Evolutionary conservation across 2,113 vertebrate species (phyloP), one percentile per base, ranked within the genome.

Genomic region (Vimba vimba): DNA sequence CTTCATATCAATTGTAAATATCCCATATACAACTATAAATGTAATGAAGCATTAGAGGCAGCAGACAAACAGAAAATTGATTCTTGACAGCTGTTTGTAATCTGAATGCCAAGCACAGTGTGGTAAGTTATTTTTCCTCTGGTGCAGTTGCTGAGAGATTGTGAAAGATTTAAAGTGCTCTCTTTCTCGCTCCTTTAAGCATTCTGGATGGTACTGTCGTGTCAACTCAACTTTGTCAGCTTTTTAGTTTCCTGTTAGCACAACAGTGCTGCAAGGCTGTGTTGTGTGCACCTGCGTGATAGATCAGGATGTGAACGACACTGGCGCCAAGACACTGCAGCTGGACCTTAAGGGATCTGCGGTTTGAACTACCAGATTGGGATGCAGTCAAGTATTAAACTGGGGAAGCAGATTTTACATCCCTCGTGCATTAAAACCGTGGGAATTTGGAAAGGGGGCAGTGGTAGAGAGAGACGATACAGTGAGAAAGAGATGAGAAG

Each of bases 311-410:
- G 50, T 27, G 64, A 83, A 60, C 5, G 3, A 12, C 59, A 57
- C n/a, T 33, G 73, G 59, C 45, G 30, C 43, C 30, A 57, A 60
- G 79, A 79, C 19, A 59, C 30, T 83, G 10, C 77, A 77, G 36
- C 77, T 77, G 60, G 75, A 77, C 55, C 55, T 83, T 75, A 12
- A 75, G 87, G 81, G 79, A 79, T 84, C 79, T 83, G 75, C 17
- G 80, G 85, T 76, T 47, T 66, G 43, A 78, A 68, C 74, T 81
- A 75, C 17, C 36, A 77, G 36, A 27, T 73, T 66, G 10, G 45
- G n/a, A 69, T 12, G 27, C 30, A 23, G 13, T 11, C 60, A 73
- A 45, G 47, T 82, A 45, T 80, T 60, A 73, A 79, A 45, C 15
- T 64, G n/a, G 8, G 30, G 68, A 68, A 62, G 69, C 43, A 66